Evolutionary conservation across 2,113 vertebrate species (phyloP), one percentile per base, ranked within the genome.

Genomic region (Chelonoidis abingdonii): DNA sequence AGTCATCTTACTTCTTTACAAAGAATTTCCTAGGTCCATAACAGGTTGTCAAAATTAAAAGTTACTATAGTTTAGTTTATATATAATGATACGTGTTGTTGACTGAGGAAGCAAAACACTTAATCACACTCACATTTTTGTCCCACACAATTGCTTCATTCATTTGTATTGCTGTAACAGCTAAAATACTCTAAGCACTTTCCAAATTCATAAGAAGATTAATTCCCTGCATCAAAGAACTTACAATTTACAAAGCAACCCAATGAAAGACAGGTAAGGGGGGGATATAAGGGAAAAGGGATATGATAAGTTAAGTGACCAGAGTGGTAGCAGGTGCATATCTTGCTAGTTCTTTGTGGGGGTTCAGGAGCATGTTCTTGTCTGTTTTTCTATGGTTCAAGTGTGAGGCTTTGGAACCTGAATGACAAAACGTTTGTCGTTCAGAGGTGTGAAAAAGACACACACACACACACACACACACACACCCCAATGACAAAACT

Each of bases 151-250:
- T 92, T 93, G 47, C 87, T 79, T 16, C 82, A 92, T 94, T 95
- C 82, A 52, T 90, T 97, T 97, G 90, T 91, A 69, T 95, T 93
- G 87, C 81, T 97, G 75, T 80, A 92, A 89, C 57, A 83, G 85
- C 84, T 84, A 57, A 81, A 88, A 95, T 85, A 83, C 88, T 88
- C 90, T 94, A 76, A 89, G 90, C 76, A 86, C 53, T 86, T 82
- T 0, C 3, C 89, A 80, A 95, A 91, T 96, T 97, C 94, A 85
- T 88, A 85, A 81, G 84, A 25, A 92, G 83, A 52, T 96, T 90
- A 92, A 93, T 80, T 94, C 35, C 83, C 35, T 41, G 21, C 96
- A 92, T 95, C 86, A 93, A 96, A 97, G 83, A 88, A 9, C 84
- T 87, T 81, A 49, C 87, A 92, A 4, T 84, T 81, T 92, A 88